Evolutionary conservation across 2,888 invertebrate species (phyloP), one percentile per base, ranked within the genome.

Genomic region (Chrysina gloriosa): DNA sequence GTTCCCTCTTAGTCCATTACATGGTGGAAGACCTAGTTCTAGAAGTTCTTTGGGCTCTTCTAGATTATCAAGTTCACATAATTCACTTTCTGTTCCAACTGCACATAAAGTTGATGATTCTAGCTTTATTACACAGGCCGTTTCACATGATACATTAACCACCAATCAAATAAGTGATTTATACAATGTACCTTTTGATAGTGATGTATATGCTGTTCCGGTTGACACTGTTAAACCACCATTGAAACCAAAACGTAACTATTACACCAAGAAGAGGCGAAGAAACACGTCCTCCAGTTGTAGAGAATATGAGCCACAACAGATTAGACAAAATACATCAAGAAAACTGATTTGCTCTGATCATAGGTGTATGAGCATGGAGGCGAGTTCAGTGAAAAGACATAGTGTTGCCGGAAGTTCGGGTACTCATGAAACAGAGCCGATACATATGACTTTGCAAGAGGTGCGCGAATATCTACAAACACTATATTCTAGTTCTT

Each of bases 111-210:
- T 88, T 1, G 94, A 94, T 78, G 94, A 94, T 80, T 94, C 94
- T 16, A 93, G 90, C 78, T 94, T 94, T 80, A 94, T 94, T 73
- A 94, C 94, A 0, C 94, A 94, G 79, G 94, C 94, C 29, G 94
- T 94, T 85, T 94, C 94, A 0, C 94, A 94, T 78, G 94, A 94
- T 78, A 91, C 93, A 1, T 84, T 94, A 34, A 85, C 87, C 6
- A 89, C 90, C n/a, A 89, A 90, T 70, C 92, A 92, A 78, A 93
- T 93, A 69, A 89, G 90, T 34, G 94, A 94, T 81, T 90, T 94
- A 86, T 94, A 94, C 81, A 94, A 93, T 84, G 94, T 94, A 69
- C 94, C 94, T 71, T 92, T 94, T 75, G 94, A 94, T 79, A 93
- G 94, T 76, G 94, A 94, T 81, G 92, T 94, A 74, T 95, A 95